phyloP scores from a whole-genome alignment of 2,113 vertebrate genomes.

The Euleptes europaea region DNA sequence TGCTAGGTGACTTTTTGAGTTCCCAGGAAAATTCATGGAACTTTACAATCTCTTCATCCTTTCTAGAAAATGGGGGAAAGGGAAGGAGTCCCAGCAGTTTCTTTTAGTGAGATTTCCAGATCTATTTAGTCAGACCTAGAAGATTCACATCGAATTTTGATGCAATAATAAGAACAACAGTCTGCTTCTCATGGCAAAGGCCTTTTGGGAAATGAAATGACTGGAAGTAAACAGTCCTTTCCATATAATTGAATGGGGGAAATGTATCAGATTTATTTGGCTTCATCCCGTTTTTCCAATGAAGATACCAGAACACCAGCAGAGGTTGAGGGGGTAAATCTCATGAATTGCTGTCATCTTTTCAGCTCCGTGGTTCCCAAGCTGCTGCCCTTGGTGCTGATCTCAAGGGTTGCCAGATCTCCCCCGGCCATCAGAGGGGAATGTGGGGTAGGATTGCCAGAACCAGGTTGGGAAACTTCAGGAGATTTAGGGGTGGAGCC shows the following conservation, averaged over 20 bases:
- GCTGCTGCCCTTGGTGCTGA: too few relatives aligned
- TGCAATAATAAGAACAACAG: neutral
- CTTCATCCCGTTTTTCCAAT: neutral
- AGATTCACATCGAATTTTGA: neutral
- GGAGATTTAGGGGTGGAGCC: too few relatives aligned
- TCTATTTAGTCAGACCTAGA: neutral
- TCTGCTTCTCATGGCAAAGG: neutral
- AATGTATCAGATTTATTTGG: neutral
- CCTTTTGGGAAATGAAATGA: neutral
- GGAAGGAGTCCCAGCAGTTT: neutral
- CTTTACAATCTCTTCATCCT: neutral
- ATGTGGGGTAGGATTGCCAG: too few relatives aligned
- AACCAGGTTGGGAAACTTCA: too few relatives aligned
- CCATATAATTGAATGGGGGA: neutral
- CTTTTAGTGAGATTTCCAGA: conserved; percentile 8
- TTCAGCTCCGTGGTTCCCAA: too few relatives aligned
- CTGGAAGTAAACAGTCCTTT: neutral
- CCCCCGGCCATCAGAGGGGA: too few relatives aligned
- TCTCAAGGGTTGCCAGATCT: too few relatives aligned
- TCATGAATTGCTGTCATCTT: too few relatives aligned
- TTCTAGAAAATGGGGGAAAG: neutral
- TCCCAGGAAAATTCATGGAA: neutral
- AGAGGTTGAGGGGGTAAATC: too few relatives aligned
- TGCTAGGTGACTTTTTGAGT: neutral
- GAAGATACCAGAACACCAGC: too few relatives aligned